Evolutionary conservation across 2,797 vertebrate species (phyloP).

Genomic region (Rhabdomys pumilio): DNA sequence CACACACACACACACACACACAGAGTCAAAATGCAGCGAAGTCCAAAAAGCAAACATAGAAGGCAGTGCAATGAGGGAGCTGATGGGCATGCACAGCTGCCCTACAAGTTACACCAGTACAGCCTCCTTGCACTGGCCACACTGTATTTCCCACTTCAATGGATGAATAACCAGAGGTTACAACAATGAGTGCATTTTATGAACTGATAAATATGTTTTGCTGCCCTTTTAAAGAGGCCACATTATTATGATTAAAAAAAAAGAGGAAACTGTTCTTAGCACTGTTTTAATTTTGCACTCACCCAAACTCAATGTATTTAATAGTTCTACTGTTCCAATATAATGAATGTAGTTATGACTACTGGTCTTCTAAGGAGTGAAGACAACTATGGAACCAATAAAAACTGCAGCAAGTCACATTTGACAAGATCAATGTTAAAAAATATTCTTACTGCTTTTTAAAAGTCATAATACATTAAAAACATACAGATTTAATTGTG

Average conservation of each 20-base stretch:
- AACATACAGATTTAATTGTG: conserved; percentile 40
- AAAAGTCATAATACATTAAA: conserved; percentile 5
- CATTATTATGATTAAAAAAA: conserved; percentile 26
- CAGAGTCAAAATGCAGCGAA: conserved; percentile 16
- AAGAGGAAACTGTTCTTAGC: conserved; percentile 58
- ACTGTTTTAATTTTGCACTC: conserved; percentile 62
- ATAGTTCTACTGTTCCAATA: conserved; percentile 52
- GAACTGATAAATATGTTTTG: conserved; percentile 57
- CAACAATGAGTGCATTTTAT: conserved; percentile 64
- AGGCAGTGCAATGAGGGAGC: neutral
- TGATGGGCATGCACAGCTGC: neutral
- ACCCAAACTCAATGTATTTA: conserved; percentile 44
- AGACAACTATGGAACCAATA: conserved; percentile 14
- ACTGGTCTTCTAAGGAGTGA: conserved; percentile 29
- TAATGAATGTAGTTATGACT: conserved; percentile 15
- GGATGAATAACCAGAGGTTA: conserved; percentile 17
- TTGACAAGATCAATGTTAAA: conserved; percentile 46
- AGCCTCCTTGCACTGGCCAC: conserved; percentile 14
- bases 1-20: neutral
- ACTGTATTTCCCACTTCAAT: conserved; percentile 45
- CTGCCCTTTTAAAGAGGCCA: conserved; percentile 66
- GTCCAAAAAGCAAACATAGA: conserved; percentile 5
- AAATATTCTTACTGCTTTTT: conserved; percentile 1
- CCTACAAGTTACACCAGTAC: conserved; percentile 37
- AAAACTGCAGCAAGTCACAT: conserved; percentile 57